Evolutionary conservation across 2,113 vertebrate genomes (phyloP), one percentile per base, ranked within the genome.

Genomic region (Morone saxatilis): DNA sequence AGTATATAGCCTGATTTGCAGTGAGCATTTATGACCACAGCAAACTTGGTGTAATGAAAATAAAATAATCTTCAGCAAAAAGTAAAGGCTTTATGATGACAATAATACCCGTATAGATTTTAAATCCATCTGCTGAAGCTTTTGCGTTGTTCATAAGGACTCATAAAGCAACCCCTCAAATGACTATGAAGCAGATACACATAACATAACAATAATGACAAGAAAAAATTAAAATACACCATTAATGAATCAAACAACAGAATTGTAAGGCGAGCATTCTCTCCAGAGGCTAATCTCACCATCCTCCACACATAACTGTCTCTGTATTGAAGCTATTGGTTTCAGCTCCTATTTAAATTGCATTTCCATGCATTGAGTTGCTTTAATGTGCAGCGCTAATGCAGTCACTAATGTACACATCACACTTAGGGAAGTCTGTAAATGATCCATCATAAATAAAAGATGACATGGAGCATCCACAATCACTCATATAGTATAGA

Each of bases 371-470:
- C 81, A 73, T 77, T 71, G 73, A 69, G 79, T 84, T 84, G 74
- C 89, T 79, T 91, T 88, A 86, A 83, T 87, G 90, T 87, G 79
- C 83, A 77, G 78, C 61, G 22, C 92, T 94, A 94, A 94, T 85
- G 91, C 87, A 91, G 86, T 75, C 86, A 50, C 85, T 93, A 93
- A 94, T 92, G 93, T 87, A 80, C 86, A 88, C 83, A 86, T 94
- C 79, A 86, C 89, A 77, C 93, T 92, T 88, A 78, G 67, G 86
- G 57, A 83, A 77, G 86, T 81, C 88, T 87, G 83, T 80, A 83
- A 90, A 92, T 86, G 88, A 92, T 88, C 86, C 66, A 69, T 93
- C 89, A 92, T 94, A 91, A 94, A 94, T 94, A 93, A 94, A 75
- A 80, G 78, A 89, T 94, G 92, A 92, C 89, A 84, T 76, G 71